A percentile compares a stretch with the other conserved stretches of the same genome.
Conservation (phyloP, 2,113 vertebrate genomes). For the Pseudopipra pipra region DNA sequence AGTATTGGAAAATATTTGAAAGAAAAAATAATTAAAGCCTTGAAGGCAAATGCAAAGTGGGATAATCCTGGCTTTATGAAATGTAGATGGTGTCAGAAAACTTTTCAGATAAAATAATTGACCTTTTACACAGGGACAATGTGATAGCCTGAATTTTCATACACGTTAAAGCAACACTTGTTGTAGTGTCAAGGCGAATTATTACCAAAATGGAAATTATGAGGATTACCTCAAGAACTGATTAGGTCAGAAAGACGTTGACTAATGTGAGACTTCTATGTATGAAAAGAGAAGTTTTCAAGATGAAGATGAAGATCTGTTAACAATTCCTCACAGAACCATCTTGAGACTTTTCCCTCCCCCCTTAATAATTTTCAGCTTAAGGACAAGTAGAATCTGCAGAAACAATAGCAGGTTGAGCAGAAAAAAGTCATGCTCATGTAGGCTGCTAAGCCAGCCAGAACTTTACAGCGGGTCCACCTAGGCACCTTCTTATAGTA, state of each 20-base stretch:
- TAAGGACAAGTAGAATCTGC: not conserved
- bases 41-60: not conserved
- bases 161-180: not conserved
- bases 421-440: not conserved
- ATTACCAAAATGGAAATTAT: not conserved
- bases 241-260: not conserved
- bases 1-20: not conserved
- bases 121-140: not conserved
- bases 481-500: not conserved
- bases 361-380: not conserved
- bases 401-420: not conserved
- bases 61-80: not conserved
- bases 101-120: not conserved
- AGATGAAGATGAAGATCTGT: not conserved
- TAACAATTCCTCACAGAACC: not conserved
- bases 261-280: not conserved
- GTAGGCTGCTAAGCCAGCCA: not conserved
- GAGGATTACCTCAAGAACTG: not conserved
- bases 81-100: not conserved
- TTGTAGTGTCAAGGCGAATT: not conserved
- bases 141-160: not conserved
- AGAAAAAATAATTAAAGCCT: not conserved
- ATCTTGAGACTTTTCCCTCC: not conserved
- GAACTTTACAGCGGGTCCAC: not conserved
- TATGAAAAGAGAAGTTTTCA: not conserved